phyloP scores from a whole-genome alignment of 2,113 vertebrate genomes.

The Campylomormyrus numenius region DNA sequence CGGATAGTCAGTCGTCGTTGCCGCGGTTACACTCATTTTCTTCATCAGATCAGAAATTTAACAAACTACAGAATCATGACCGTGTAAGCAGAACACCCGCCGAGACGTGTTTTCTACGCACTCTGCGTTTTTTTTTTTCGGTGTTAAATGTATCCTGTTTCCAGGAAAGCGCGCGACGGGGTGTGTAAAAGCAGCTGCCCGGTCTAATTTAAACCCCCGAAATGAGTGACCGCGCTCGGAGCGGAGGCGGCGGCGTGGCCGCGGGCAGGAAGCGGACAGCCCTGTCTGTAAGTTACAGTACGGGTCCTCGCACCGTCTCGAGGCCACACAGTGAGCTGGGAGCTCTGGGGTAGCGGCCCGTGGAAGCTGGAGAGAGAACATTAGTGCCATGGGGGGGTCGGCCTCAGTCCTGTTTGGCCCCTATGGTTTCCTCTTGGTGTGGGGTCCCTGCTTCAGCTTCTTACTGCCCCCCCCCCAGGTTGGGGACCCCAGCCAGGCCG shows the following conservation, averaged over 20 bases:
- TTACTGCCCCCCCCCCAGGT: conserved; percentile 38
- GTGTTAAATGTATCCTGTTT: neutral
- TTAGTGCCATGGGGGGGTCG: neutral
- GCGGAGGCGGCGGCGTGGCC: neutral
- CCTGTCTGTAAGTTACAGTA: conserved; percentile 15
- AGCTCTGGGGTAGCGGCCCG: conserved; percentile 28
- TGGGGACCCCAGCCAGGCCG: conserved; percentile 65
- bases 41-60: neutral
- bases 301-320: conserved; percentile 29
- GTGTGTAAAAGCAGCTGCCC: neutral
- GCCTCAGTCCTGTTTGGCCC: conserved; percentile 32
- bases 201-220: neutral
- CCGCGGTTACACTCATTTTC: neutral
- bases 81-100: neutral
- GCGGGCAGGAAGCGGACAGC: neutral
- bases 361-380: conserved; percentile 18
- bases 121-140: neutral
- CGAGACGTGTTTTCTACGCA: neutral
- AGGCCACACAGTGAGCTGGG: conserved; percentile 46
- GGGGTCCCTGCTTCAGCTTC: conserved; percentile 41
- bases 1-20: neutral
- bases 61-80: neutral
- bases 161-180: neutral
- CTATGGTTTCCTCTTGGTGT: conserved; percentile 49
- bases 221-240: neutral